phyloP scores from a whole-genome alignment of 2,888 invertebrate genomes.

The Perizoma affinitatum region DNA sequence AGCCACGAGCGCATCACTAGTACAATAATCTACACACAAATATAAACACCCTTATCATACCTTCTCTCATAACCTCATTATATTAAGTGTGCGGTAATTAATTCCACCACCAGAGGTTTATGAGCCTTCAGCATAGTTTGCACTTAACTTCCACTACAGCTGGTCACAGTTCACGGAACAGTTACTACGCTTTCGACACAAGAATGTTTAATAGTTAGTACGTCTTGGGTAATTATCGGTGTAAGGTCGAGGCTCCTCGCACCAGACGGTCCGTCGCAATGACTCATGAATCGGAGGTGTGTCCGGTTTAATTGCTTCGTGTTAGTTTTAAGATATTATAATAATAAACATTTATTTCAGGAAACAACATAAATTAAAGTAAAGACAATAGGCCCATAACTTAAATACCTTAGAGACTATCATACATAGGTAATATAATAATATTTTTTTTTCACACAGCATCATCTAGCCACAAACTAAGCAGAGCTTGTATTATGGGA shows the following conservation, averaged over 20 bases:
- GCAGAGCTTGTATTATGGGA: no score
- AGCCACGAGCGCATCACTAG: neutral
- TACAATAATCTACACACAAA: neutral
- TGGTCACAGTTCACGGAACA: conserved; percentile 4
- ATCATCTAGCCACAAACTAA: no score
- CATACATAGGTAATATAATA: no score
- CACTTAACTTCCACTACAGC: no score
- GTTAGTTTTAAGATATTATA: conserved; percentile 15
- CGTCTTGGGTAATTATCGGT: conserved; percentile 18
- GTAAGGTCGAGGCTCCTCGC: conserved; percentile 22
- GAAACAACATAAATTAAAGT: no score
- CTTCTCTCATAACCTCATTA: conserved; percentile 7
- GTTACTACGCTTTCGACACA: neutral
- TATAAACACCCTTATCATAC: neutral
- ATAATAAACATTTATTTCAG: conserved; percentile 19
- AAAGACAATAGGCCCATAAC: no score
- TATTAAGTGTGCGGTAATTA: conserved; percentile 11
- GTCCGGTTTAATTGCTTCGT: conserved; percentile 15
- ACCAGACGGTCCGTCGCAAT: conserved; percentile 21
- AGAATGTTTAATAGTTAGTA: conserved; percentile 6
- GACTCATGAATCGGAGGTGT: conserved; percentile 26
- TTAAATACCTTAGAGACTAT: no score
- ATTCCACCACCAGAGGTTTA: neutral
- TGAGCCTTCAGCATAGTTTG: no score
- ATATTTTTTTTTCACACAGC: no score